Base-by-base conservation (phyloP, 2,797 vertebrate species). In the Miopithecus talapoin region DNA sequence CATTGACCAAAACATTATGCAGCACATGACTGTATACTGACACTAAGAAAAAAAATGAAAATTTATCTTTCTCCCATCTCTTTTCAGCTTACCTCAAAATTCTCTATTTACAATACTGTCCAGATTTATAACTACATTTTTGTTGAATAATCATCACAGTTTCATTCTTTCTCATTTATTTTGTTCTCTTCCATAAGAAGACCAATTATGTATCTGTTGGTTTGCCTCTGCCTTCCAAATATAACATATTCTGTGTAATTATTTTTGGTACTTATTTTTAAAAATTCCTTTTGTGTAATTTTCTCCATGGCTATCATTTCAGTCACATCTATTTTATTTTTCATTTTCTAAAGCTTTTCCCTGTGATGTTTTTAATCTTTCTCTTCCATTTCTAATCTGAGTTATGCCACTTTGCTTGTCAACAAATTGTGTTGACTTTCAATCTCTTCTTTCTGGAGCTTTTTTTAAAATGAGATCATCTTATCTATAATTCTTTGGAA, bases 91-190 rank as follows among this genome's bases (percentile, higher is more conserved):
- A 85, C 5, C 14, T 89, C 30, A 24, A 4, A 81, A 89, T 91
- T 78, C 46, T 39, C n/a, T 86, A 57, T 41, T 85, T 89, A 72
- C 26, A 33, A 55, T 22, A 91, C 7, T 61, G 59, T 46, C n/a
- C 41, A 85, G 70, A 88, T 30, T 89, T 92, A 79, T 28, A 53
- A 72, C 50, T 41, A 91, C 11, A 33, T 28, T 68, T 93, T 61
- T 85, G 50, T 46, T 88, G n/a, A 95, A 39, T 78, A 84, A 95
- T 48, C 28, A 30, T 48, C 68, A 41, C 22, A 36, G 55, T 72
- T 94, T 94, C 33, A 86, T 61, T 92, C 72, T 92, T 92, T 92
- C 57, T 21, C 11, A 86, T 55, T 84, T 55, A 92, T 92, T 95
- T 75, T 70, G n/a, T 86, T 85, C 53, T 97, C 53, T 64, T 87